Base-by-base conservation (phyloP, 2,888 invertebrate species). In the Amorpha juglandis region DNA sequence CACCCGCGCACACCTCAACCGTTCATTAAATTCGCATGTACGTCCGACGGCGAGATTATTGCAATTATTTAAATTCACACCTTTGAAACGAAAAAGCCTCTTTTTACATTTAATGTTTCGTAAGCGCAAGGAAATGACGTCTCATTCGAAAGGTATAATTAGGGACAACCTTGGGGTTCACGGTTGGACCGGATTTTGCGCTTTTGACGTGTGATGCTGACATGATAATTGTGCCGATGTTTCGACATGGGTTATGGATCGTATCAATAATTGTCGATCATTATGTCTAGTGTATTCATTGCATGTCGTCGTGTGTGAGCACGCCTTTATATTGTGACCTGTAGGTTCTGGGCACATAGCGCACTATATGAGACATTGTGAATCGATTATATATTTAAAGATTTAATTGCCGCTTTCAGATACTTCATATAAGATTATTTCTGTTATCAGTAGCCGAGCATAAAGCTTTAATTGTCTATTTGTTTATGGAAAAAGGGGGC, bases 1-100 rank as follows among this genome's bases (percentile, higher is more conserved):
- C 89, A 79, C 82, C 78, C 71, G 68, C 71, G 73, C 66, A 73
- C 65, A 76, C 74, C 74, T 78, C 81, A 84, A 80, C 90, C 89
- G 79, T 80, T 90, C 89, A 92, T 93, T 92, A 92, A 86, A 82
- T 85, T 91, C 80, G 91, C 92, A 90, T 92, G 92, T 90, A 87
- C 80, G 82, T 86, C 86, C 79, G 83, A 83, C 84, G 79, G 70
- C 75, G 72, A 81, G 88, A 92, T 92, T 92, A 92, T 92, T 92
- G 92, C 92, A 92, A 93, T 93, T 92, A 92, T 93, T 93, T 92
- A 93, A 92, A 93, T 92, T 93, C 92, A 92, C 93, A 92, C 93
- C 92, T 93, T 90, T 86, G 89, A 83, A 88, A 88, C 78, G 80
- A 92, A 92, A 66, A 92, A 89, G 83, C 84, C 86, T 87, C 87